These are phyloP conservation scores for Leptodirus hochenwartii DNA, from an alignment of 2,888 invertebrate species.

Conservation along the genomic window DNA sequence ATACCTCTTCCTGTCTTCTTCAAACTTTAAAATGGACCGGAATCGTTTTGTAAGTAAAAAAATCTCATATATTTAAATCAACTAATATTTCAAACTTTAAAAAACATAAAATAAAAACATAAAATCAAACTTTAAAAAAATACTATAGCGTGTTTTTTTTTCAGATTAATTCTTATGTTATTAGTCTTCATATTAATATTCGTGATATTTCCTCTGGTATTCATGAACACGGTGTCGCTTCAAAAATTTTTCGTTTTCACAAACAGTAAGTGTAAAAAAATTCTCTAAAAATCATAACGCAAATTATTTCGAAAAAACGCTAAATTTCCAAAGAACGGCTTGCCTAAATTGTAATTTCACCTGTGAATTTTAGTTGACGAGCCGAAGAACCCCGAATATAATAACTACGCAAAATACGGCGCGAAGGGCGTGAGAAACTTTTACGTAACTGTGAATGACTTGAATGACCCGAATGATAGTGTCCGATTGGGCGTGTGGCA, in stretches of 20 bases:
- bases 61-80: no score
- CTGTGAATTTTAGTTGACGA: conserved; percentile 15
- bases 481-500: conserved; percentile 52
- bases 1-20: no score
- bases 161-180: conserved; percentile 7
- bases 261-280: conserved; percentile 38
- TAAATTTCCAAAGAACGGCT: neutral
- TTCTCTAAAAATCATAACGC: conserved; percentile 4
- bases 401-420: conserved; percentile 23
- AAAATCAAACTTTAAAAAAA: no score
- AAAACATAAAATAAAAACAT: no score
- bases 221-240: conserved; percentile 8
- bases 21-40: no score
- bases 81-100: no score
- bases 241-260: conserved; percentile 32
- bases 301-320: neutral
- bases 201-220: conserved; percentile 10
- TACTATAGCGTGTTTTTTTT: no score
- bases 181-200: conserved; percentile 9
- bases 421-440: conserved; percentile 46
- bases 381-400: conserved; percentile 14
- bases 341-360: neutral
- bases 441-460: conserved; percentile 31
- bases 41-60: no score
- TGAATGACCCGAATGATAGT: conserved; percentile 15